Evolutionary conservation across 1,140 invertebrate genomes (phyloP).

Genomic region (Atopsyche davidsoni): DNA sequence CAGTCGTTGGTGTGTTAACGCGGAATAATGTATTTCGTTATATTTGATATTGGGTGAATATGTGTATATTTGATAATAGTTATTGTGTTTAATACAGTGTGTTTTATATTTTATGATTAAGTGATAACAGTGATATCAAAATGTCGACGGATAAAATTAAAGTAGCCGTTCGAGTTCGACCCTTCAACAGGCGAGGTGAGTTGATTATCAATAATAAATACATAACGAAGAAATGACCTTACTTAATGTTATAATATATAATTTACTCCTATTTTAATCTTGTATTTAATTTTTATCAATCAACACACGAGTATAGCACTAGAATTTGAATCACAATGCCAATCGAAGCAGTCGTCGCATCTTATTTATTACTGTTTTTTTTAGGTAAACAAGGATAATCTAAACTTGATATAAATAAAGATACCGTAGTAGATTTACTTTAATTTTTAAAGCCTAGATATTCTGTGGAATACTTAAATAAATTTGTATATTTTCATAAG

Average conservation of each 20-base stretch:
- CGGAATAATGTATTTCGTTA: constrained; percentile 50
- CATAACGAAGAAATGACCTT: neutral
- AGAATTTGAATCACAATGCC: too few species aligned
- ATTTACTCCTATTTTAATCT: too few species aligned
- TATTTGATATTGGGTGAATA: constrained; percentile 52
- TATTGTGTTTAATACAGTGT: constrained; percentile 19
- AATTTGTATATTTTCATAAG: too few species aligned
- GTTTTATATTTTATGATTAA: constrained; percentile 9
- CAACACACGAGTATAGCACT: too few species aligned
- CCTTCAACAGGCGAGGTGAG: constrained; percentile 92
- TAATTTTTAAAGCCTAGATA: too few species aligned
- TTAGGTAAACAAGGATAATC: too few species aligned
- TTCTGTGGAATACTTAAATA: too few species aligned
- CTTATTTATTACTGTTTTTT: too few species aligned
- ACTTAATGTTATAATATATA: neutral
- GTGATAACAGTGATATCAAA: constrained; percentile 15
- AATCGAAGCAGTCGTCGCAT: too few species aligned
- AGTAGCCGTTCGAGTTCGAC: constrained; percentile 92
- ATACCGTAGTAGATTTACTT: too few species aligned
- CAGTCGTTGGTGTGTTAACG: constrained; percentile 44
- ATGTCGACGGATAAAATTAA: constrained; percentile 92
- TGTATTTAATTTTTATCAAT: too few species aligned
- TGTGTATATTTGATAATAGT: constrained; percentile 37
- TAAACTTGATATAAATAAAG: too few species aligned
- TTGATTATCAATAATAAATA: constrained; percentile 31